These are phyloP conservation scores for Lepilemur ruficaudatus DNA, from an alignment of 2,797 vertebrate genomes.

Conservation along the genomic window DNA sequence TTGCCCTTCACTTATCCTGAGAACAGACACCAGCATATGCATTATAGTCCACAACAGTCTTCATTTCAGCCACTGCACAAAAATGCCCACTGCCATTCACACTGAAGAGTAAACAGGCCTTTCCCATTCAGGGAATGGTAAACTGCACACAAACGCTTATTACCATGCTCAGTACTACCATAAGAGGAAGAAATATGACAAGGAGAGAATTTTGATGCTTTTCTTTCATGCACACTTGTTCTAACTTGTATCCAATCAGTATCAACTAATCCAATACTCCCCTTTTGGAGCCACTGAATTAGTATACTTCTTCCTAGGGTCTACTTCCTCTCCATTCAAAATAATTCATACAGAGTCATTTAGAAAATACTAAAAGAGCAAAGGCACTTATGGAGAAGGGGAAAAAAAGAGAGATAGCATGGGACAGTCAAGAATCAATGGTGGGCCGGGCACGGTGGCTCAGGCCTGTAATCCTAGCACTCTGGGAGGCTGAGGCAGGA, in stretches of 20 bases:
- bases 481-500: no score
- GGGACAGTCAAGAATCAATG: background rate
- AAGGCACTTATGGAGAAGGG: background rate
- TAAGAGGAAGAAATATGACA: conserved; percentile 41
- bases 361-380: conserved; percentile 23
- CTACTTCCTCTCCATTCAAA: conserved; percentile 40
- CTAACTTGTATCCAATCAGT: background rate
- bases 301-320: conserved; percentile 5
- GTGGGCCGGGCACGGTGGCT: background rate
- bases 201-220: conserved; percentile 22
- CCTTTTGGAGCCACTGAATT: background rate
- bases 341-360: background rate
- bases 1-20: no score
- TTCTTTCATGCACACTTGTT: conserved; percentile 1
- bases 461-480: no score
- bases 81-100: no score
- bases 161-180: no score
- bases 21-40: no score
- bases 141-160: no score
- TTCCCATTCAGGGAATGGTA: no score
- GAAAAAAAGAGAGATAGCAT: background rate
- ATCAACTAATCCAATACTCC: background rate
- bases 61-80: no score
- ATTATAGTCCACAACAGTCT: no score
- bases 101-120: no score